Evolutionary conservation across 1,140 invertebrate genomes (phyloP), one percentile per base, ranked within the genome.

Genomic region (Aphis gossypii): DNA sequence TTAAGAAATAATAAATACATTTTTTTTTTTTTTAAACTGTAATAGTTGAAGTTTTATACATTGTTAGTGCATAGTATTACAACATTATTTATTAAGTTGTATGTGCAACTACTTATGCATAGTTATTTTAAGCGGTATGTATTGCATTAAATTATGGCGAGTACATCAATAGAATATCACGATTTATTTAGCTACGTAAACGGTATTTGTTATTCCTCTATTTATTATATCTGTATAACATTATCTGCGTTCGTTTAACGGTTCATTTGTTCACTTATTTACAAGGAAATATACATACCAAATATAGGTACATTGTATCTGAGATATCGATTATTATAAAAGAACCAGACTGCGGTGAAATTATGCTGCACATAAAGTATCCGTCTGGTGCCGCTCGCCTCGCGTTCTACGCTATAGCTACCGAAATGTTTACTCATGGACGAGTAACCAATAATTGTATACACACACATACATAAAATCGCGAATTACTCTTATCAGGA

Each of bases 261-360:
- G n/a, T 76, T n/a, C 60, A 76, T 76, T 76, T 76, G n/a, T 76
- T 68, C 60, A n/a, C 60, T 14, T 68, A 68, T 68, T n/a, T n/a
- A 76, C 30, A n/a, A n/a, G 11, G n/a, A 83, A 83, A 44, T 25
- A 84, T 20, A 38, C 82, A 11, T 23, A 84, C 83, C 35, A 25
- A 8, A 20, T 11, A 20, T 11, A 84, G 23, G 21, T 30, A 30
- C 41, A 46, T 30, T n/a, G 84, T 86, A 11, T 86, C 23, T n/a
- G 35, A 9, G 41, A 87, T 35, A 88, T 88, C 25, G 46, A 88
- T 51, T 88, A 88, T 51, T 51, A 86, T 87, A 51, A 88, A 87
- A 46, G 44, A 35, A 88, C 46, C 46, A 51, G 23, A 51, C 18
- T 48, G 44, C 44, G 84, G 44, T 87, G 11, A 35, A 87, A 87